Evolutionary conservation across 2,888 invertebrate species (phyloP), one percentile per base, ranked within the genome.

Genomic region (Xestia ashworthii): DNA sequence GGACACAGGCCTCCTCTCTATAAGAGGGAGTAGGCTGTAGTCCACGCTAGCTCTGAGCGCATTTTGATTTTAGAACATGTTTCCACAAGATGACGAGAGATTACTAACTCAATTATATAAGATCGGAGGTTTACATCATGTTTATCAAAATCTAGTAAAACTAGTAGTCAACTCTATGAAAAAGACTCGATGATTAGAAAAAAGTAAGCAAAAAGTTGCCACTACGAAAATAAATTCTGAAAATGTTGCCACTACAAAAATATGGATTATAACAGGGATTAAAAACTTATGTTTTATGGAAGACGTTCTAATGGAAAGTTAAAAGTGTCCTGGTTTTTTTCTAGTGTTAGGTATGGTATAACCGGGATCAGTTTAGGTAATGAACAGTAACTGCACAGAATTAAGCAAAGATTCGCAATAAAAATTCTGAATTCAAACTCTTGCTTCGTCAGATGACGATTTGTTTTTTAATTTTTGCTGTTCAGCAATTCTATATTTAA

Each of bases 271-370:
- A n/a, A 22, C 46, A 22, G 68, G 58, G 70, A 46, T 75, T 78
- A 44, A 69, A 83, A 85, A 80, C 86, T 82, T 87, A 87, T 82
- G 66, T 82, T 62, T 74, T 88, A 88, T 89, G 89, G 89, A 89
- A 89, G 89, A 89, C 89, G 16, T 85, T 80, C 70, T 84, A 87
- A 84, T 76, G 83, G 87, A 84, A 75, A 83, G 60, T 74, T 44
- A 68, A 67, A 73, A 78, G 58, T 85, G 84, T 79, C 75, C 76
- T 81, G 58, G 48, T 50, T 38, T 22, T 69, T 41, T 22, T 62
- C 19, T 65, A 60, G 9, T 75, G 19, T 58, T 55, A 41, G 41
- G 41, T 41, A 32, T 71, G 71, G 66, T 60, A 60, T 74, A 50
- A 55, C n/a, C 68, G 46, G 76, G 65, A 70, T 82, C 58, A 25